These are phyloP conservation scores for Accipiter virgatus DNA, from an alignment of 2,113 vertebrate genomes.

Conservation along the genomic window DNA sequence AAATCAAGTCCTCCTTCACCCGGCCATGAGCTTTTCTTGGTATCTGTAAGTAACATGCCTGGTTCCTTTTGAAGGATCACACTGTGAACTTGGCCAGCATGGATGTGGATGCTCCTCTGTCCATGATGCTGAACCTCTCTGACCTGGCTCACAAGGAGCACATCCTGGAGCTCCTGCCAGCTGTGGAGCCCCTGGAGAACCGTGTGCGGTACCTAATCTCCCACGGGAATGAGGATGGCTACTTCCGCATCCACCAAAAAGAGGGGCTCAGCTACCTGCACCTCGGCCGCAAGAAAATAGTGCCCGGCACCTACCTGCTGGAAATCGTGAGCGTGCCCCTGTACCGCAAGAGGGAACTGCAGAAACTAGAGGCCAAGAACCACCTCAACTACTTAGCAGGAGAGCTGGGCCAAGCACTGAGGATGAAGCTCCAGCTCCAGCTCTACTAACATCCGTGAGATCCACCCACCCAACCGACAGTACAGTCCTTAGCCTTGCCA, in stretches of 20 bases:
- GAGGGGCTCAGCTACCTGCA: slow-evolving; percentile 85
- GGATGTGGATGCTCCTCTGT: slow-evolving; percentile 82
- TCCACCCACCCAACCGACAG: neutral
- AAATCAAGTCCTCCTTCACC: no score
- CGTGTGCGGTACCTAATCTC: slow-evolving; percentile 83
- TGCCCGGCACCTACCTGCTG: slow-evolving; percentile 81
- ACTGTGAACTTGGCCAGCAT: slow-evolving; percentile 84
- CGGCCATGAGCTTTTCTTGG: neutral
- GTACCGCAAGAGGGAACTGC: slow-evolving; percentile 77
- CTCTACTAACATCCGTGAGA: slow-evolving; percentile 78
- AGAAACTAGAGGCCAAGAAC: slow-evolving; percentile 80
- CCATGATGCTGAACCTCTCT: slow-evolving; percentile 81
- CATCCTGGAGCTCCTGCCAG: slow-evolving; percentile 86
- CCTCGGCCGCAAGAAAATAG: slow-evolving; percentile 75
- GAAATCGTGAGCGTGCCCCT: slow-evolving; percentile 84
- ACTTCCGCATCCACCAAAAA: slow-evolving; percentile 84
- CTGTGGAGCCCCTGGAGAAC: slow-evolving; percentile 81
- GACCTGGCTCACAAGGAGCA: slow-evolving; percentile 80
- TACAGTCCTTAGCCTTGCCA: neutral
- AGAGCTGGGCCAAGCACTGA: slow-evolving; percentile 82
- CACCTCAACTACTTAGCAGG: slow-evolving; percentile 84
- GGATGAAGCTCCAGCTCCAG: slow-evolving; percentile 87
- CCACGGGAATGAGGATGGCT: slow-evolving; percentile 78
- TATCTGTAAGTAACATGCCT: neutral
- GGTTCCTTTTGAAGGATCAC: slow-evolving; percentile 33